These are phyloP conservation scores for Epistrophe grossulariae DNA, from an alignment of 2,888 invertebrate species.

Conservation along the genomic window DNA sequence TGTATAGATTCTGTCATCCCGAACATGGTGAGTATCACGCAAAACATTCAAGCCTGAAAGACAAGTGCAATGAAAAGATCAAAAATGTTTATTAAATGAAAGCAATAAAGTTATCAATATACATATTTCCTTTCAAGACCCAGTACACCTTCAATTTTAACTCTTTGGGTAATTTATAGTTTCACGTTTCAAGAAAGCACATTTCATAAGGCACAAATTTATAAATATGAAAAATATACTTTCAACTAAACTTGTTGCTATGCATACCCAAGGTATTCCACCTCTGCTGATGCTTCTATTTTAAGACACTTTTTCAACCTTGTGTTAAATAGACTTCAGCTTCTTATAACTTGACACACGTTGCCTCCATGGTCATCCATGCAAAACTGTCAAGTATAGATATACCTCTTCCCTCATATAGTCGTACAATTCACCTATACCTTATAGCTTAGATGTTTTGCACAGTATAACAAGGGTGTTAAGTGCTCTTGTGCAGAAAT, in stretches of 20 bases:
- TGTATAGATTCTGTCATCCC: background rate
- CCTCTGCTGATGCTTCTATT: background rate
- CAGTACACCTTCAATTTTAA: background rate
- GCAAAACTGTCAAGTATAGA: constrained; percentile 63
- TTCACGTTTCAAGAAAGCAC: background rate
- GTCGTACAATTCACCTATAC: constrained; percentile 5
- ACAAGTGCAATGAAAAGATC: no score
- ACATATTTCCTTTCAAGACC: background rate
- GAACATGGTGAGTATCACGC: background rate
- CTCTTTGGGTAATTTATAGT: background rate
- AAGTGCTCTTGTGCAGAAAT: constrained; percentile 65
- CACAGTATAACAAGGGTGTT: constrained; percentile 54
- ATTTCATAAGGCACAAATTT: background rate
- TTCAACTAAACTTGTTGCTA: background rate
- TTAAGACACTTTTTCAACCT: constrained; percentile 20
- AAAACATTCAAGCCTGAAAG: no score
- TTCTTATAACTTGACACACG: background rate
- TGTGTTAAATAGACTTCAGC: constrained; percentile 19
- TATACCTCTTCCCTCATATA: background rate
- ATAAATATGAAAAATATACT: background rate
- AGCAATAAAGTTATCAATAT: background rate
- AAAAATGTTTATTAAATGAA: background rate
- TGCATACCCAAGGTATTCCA: background rate
- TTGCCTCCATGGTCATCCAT: constrained; percentile 31
- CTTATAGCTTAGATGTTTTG: constrained; percentile 27